Base-by-base conservation (phyloP, 2,797 vertebrate species). In the Luscinia luscinia region DNA sequence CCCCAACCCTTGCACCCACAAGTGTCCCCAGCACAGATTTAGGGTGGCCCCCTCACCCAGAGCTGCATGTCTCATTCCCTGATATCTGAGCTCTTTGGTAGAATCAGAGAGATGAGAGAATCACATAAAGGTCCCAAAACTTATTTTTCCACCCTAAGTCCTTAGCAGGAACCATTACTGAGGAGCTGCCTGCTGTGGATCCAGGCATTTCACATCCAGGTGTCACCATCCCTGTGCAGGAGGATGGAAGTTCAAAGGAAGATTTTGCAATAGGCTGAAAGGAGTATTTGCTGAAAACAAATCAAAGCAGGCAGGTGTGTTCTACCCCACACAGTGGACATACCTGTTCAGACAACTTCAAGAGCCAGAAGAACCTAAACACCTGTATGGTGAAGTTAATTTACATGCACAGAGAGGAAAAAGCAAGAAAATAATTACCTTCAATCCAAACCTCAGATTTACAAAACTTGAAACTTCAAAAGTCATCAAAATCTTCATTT, bases 21-120 rank as follows among this genome's bases (percentile, higher is more conserved):
- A 20, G 21, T n/a, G 32, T 23, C 5, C 21, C 10, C 48, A 34
- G 64, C 46, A 93, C 4, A 48, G 52, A 32, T 24, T 59, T 8
- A 32, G 30, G 55, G 45, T 32, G 28, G 57, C 23, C 9, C 14
- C 19, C 38, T 58, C 68, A 61, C 6, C 22, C 30, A 27, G n/a
- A 52, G 62, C 9, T 21, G 14, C 34, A n/a, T 24, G 40, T 62
- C 54, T 58, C 41, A 1, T 9, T 15, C 11, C 38, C 48, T 2
- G 5, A 18, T 19, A 32, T 38, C 4, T 0, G 0, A 74, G 18
- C 16, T 23, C 52, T 10, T 67, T 14, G n/a, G 5, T 0, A 2
- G 9, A 40, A 20, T 11, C 21, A 48, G 3, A 63, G 24, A 72
- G 40, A 40, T 1, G 4, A 11, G 2, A 43, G 2, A 41, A 7